Conservation (phyloP, 2,113 vertebrate species). For the Noturus placidus region DNA sequence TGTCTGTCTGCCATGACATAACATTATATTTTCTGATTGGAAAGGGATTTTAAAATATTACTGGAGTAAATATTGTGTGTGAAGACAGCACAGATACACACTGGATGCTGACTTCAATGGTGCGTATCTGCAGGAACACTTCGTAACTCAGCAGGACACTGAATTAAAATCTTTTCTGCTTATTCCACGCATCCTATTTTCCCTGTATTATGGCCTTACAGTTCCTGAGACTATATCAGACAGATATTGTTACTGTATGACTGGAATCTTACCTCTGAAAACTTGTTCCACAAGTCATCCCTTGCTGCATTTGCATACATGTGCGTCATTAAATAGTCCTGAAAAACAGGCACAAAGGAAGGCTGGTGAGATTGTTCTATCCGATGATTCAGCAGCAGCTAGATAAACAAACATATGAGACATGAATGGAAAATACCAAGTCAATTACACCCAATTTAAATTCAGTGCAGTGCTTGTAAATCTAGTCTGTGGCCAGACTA, state of each 20-base stretch:
- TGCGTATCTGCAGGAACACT: background rate
- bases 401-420: conserved; percentile 1
- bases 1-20: background rate
- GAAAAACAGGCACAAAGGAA: conserved; percentile 56
- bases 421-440: background rate
- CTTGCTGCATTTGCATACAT: conserved; percentile 87
- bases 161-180: background rate
- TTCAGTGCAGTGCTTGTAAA: conserved; percentile 29
- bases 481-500: background rate
- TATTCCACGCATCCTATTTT: background rate
- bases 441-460: conserved; percentile 24
- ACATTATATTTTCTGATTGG: background rate
- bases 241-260: background rate
- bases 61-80: background rate
- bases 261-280: conserved; percentile 79
- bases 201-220: background rate
- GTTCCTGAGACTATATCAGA: background rate
- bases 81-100: conserved; percentile 25
- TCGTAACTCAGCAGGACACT: conserved; percentile 8
- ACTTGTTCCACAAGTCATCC: conserved; percentile 85
- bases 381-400: background rate
- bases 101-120: conserved; percentile 25
- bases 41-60: background rate
- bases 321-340: conserved; percentile 87
- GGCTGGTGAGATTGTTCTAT: background rate